These are phyloP conservation scores for Coracopsis vasa DNA, from an alignment of 2,113 vertebrate species.

Conservation along the genomic window DNA sequence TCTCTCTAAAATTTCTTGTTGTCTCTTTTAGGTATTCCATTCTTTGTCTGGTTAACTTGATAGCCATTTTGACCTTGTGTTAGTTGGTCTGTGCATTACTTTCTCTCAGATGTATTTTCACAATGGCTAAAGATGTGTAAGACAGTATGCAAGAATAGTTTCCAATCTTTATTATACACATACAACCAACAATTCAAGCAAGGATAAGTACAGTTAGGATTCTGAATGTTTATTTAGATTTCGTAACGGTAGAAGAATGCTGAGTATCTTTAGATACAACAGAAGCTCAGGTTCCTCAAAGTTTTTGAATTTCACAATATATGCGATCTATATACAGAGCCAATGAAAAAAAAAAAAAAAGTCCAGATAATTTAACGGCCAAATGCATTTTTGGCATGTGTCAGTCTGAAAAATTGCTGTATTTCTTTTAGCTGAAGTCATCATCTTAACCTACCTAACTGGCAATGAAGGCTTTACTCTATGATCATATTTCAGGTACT, in stretches of 20 bases:
- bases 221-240: neutral
- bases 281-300: neutral
- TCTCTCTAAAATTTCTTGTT: neutral
- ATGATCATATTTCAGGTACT: neutral
- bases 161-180: neutral
- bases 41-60: neutral
- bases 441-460: neutral
- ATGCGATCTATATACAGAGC: neutral
- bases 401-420: neutral
- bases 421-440: neutral
- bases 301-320: neutral
- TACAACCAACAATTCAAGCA: neutral
- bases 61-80: neutral
- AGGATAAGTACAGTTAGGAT: neutral
- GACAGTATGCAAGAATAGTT: neutral
- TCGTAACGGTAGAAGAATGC: neutral
- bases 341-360: neutral
- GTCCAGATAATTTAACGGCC: neutral
- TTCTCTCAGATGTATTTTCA: neutral
- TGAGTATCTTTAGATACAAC: neutral
- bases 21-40: neutral
- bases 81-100: neutral
- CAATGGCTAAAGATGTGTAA: neutral
- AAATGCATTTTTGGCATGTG: neutral
- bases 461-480: neutral